Conservation (phyloP, 2,888 invertebrate genomes). For the Spilosoma lubricipeda region DNA sequence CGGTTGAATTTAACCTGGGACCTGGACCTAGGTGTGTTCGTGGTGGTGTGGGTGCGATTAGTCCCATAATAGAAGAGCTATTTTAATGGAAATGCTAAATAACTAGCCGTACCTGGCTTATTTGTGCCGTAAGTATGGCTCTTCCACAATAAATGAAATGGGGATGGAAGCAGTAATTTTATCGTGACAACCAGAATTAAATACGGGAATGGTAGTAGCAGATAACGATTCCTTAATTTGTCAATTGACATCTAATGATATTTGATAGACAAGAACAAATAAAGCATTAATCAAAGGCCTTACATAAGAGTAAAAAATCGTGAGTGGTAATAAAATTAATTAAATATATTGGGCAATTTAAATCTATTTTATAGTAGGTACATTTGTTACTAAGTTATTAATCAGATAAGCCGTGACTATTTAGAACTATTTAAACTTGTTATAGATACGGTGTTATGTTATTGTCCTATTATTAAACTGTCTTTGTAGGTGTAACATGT, state of each 20-base stretch:
- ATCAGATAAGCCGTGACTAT: conserved; percentile 3
- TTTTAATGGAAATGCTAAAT: too few relatives aligned
- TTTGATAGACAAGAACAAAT: background rate
- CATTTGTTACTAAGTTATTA: background rate
- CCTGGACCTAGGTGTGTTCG: too few relatives aligned
- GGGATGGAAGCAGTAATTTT: too few relatives aligned
- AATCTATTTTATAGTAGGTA: background rate
- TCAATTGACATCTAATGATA: background rate
- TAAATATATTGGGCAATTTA: background rate
- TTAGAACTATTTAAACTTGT: conserved; percentile 3
- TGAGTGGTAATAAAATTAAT: background rate
- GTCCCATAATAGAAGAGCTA: too few relatives aligned
- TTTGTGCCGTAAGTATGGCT: too few relatives aligned
- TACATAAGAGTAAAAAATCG: background rate
- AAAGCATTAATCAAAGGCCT: background rate
- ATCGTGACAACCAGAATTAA: too few relatives aligned
- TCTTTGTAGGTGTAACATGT: background rate
- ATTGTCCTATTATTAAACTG: too few relatives aligned
- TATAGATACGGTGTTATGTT: background rate
- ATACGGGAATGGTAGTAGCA: too few relatives aligned
- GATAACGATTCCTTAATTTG: background rate
- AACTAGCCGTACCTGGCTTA: too few relatives aligned
- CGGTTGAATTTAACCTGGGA: too few relatives aligned
- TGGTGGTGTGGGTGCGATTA: too few relatives aligned
- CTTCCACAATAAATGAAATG: too few relatives aligned